Evolutionary conservation across 2,113 vertebrate genomes (phyloP), one percentile per base, ranked within the genome.

Genomic region (Nerophis lumbriciformis): DNA sequence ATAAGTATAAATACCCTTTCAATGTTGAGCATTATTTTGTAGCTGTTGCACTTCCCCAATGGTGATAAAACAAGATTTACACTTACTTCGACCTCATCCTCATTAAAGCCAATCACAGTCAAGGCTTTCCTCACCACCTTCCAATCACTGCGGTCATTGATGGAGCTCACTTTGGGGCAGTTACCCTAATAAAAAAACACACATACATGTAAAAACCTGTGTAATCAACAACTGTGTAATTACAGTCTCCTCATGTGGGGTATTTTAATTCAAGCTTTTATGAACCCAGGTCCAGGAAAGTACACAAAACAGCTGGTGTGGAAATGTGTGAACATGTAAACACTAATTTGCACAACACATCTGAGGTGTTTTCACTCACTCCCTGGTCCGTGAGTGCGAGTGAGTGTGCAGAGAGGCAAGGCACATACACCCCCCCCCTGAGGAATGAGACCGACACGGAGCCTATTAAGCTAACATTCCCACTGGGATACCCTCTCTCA

Each of bases 101-200:
- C 93, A 0, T 71, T 94, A 87, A 99, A 98, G 85, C 95, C 88
- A 0, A 98, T 98, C 73, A 98, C 75, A 0, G 84, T 90, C 76
- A 99, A 78, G 0, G 95, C 97, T 87, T 92, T 93, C 73, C 87
- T 90, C 83, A 99, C 94, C 0, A 88, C 69, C 84, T 96, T 99
- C 96, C 96, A 99, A 47, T 99, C 97, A 0, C 85, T 98, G 87
- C 95, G 98, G 59, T 99, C 97, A 6, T 94, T 98, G 81, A 99
- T 98, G 83, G 97, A 99, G 78, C 95, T 98, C 74, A 98, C 97
- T 78, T 94, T 96, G 65, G 95, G 94, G 84, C 97, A 99, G 84
- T 98, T 97, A 55, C 97, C 97, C 96, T 97, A 68, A 14, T 72
- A 72, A 59, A 50, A 65, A 28, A 66, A 65, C 14, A 63, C 7